phyloP scores from a whole-genome alignment of 2,888 invertebrate genomes.

The Diaphora mendica region DNA sequence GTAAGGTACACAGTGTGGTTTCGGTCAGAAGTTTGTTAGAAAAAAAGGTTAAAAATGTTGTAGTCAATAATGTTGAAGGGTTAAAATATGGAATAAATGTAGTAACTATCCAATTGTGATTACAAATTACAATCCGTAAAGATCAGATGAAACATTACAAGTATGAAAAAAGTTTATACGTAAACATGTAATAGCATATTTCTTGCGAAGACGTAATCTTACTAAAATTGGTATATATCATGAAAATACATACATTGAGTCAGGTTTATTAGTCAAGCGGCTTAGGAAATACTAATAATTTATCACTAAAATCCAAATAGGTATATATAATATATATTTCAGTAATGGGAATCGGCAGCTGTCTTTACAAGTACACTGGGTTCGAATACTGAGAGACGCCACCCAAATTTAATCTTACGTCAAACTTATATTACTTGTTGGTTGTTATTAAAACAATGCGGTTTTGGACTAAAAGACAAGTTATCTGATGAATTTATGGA shows the following conservation, averaged over 20 bases:
- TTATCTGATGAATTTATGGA: constrained; percentile 61
- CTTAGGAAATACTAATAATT: background rate
- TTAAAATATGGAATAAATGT: background rate
- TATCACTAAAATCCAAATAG: background rate
- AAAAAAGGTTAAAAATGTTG: constrained; percentile 9
- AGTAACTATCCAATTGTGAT: background rate
- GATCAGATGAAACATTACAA: background rate
- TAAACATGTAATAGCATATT: background rate
- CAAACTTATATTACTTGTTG: constrained; percentile 30
- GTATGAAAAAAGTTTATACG: background rate
- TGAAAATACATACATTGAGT: background rate
- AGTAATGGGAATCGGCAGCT: background rate
- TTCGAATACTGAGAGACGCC: constrained; percentile 1
- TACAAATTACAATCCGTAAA: background rate
- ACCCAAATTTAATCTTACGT: constrained; percentile 11
- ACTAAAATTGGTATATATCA: background rate
- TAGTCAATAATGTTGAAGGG: too few species aligned
- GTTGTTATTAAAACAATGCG: constrained; percentile 45
- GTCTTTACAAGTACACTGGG: background rate
- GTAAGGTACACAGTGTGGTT: background rate
- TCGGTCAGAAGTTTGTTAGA: background rate
- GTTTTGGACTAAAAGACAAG: constrained; percentile 43
- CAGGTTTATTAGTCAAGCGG: background rate
- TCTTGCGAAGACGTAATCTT: too few species aligned
- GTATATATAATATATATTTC: background rate